Evolutionary conservation across 2,797 vertebrate species (phyloP).

Genomic region (Paedocypris micromegethes): DNA sequence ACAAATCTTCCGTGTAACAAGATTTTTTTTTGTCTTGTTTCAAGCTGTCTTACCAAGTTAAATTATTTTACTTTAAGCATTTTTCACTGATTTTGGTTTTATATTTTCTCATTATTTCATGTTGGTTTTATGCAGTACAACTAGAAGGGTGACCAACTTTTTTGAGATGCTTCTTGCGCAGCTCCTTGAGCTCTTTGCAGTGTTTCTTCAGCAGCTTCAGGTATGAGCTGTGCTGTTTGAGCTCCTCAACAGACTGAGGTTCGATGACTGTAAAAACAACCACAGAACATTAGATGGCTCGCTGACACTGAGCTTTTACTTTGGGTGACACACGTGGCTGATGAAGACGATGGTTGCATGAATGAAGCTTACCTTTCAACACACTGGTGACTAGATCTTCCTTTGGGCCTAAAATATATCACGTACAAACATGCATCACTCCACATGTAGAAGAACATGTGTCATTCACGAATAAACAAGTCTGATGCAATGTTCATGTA

Average conservation of each 20-base stretch:
- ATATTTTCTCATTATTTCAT: not conserved
- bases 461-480: not conserved
- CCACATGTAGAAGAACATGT: slow-evolving; percentile 12
- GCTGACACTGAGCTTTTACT: not conserved
- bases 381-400: slow-evolving; percentile 46
- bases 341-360: slow-evolving; percentile 20
- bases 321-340: not conserved
- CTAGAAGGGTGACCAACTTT: slow-evolving; percentile 59
- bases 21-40: too few relatives aligned
- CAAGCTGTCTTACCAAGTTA: too few relatives aligned
- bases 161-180: slow-evolving; percentile 78
- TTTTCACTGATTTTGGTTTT: too few relatives aligned
- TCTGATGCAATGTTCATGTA: too few relatives aligned
- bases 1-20: too few relatives aligned
- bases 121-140: too few relatives aligned
- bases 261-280: slow-evolving; percentile 50
- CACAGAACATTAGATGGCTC: not conserved
- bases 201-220: slow-evolving; percentile 76
- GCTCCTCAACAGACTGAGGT: slow-evolving; percentile 66
- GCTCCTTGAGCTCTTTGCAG: slow-evolving; percentile 77
- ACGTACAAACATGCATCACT: slow-evolving; percentile 35
- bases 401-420: slow-evolving; percentile 42
- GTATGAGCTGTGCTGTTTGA: slow-evolving; percentile 73
- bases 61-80: too few relatives aligned
- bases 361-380: slow-evolving; percentile 41